Conservation (phyloP, 53 echinoderm and acorn worm species). For the Temnopleurus reevesii region DNA sequence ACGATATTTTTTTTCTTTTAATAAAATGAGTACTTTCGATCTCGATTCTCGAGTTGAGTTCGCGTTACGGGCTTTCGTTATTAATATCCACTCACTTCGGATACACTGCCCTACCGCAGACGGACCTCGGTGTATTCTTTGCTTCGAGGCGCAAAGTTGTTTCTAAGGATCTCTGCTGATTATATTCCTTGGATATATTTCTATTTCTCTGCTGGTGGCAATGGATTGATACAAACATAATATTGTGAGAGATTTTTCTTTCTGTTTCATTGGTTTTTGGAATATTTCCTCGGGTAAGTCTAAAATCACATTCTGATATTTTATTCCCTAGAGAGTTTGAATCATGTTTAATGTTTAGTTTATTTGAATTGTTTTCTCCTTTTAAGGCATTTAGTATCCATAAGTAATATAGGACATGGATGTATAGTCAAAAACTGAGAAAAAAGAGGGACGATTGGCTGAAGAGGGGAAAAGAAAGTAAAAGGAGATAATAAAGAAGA, state of each 20-base stretch:
- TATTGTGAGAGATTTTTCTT: background rate
- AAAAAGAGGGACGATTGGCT: too few species aligned
- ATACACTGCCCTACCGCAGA: background rate
- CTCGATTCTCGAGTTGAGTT: slow-evolving; percentile 1
- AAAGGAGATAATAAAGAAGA: too few species aligned
- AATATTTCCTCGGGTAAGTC: slow-evolving; percentile 22
- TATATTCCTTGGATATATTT: slow-evolving; percentile 17
- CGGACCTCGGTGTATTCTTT: background rate
- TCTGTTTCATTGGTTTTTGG: background rate
- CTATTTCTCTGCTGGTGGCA: background rate
- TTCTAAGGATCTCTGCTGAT: background rate
- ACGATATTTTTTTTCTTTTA: slow-evolving; percentile 35
- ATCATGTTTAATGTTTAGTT: too few species aligned
- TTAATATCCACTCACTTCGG: slow-evolving; percentile 29
- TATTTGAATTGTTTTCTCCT: background rate
- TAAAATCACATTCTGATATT: background rate
- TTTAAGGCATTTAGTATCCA: too few species aligned
- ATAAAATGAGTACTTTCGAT: slow-evolving; percentile 22
- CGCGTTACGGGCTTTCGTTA: slow-evolving; percentile 20
- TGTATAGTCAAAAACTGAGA: too few species aligned
- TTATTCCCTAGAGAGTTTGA: background rate
- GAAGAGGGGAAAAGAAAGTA: too few species aligned
- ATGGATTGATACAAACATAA: background rate
- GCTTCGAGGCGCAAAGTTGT: background rate
- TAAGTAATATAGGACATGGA: too few species aligned